phyloP scores from a whole-genome alignment of 2,797 vertebrate genomes.

The Siniperca scherzeri region DNA sequence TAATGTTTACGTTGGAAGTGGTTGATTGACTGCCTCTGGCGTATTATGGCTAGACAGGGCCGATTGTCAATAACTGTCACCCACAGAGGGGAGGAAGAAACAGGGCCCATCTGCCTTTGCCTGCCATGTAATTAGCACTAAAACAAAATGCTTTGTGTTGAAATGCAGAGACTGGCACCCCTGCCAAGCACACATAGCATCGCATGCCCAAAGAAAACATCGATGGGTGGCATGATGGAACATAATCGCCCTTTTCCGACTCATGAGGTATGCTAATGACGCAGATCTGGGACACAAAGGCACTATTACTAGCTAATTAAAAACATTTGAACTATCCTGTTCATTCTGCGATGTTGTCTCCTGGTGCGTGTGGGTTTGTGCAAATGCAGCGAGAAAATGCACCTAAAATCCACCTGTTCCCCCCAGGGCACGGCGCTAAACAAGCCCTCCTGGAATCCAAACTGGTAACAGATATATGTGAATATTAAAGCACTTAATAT shows the following conservation, averaged over 20 bases:
- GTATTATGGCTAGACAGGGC: constrained; percentile 83
- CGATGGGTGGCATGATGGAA: constrained; percentile 72
- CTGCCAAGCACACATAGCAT: constrained; percentile 72
- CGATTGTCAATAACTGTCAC: constrained; percentile 86
- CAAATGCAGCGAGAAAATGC: constrained; percentile 34
- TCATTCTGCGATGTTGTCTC: constrained; percentile 37
- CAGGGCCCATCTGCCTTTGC: constrained; percentile 69
- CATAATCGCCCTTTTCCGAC: constrained; percentile 63
- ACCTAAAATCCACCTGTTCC: constrained; percentile 75
- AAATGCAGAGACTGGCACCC: constrained; percentile 68
- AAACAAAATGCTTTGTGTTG: constrained; percentile 78
- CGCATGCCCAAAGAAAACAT: constrained; percentile 62
- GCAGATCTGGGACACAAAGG: constrained; percentile 48
- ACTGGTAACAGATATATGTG: constrained; percentile 78
- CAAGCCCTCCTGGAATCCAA: constrained; percentile 50
- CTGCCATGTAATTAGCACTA: constrained; percentile 77
- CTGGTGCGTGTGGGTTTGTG: constrained; percentile 44
- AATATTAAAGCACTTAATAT: constrained; percentile 78
- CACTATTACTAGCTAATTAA: constrained; percentile 66
- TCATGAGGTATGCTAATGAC: constrained; percentile 66
- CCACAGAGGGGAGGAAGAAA: constrained; percentile 62
- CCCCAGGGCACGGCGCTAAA: constrained; percentile 67
- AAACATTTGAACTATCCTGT: constrained; percentile 51
- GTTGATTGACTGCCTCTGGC: constrained; percentile 77
- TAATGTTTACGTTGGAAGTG: constrained; percentile 82